These are phyloP conservation scores for Origma solitaria DNA, from an alignment of 2,113 vertebrate species.

Conservation along the genomic window DNA sequence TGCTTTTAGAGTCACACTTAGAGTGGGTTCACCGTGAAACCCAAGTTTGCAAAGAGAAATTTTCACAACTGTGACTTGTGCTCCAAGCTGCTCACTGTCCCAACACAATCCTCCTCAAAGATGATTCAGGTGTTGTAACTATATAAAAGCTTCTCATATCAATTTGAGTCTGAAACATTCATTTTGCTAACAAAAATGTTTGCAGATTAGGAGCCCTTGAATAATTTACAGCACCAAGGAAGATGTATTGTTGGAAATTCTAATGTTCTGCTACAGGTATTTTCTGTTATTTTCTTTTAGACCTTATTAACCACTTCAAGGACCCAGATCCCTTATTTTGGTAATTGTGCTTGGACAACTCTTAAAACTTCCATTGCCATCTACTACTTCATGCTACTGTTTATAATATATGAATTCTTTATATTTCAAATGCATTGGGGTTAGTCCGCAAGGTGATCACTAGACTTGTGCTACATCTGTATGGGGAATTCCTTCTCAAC, in stretches of 20 bases:
- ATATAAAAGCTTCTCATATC: neutral
- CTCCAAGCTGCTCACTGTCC: neutral
- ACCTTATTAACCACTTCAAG: neutral
- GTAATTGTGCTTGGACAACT: neutral
- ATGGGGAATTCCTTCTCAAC: neutral
- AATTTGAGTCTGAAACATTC: neutral
- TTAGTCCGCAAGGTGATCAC: fast-evolving
- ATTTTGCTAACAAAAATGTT: neutral
- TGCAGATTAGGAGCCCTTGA: neutral
- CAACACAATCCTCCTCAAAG: neutral
- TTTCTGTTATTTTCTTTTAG: neutral
- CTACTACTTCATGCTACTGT: neutral
- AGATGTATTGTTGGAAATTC: neutral
- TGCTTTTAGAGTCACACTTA: neutral
- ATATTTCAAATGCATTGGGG: fast-evolving
- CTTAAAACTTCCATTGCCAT: neutral
- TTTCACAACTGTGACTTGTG: neutral
- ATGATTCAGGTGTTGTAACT: neutral
- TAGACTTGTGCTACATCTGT: neutral
- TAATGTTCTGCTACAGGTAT: neutral
- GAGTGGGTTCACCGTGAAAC: neutral
- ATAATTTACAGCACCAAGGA: neutral
- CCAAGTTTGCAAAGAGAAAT: neutral
- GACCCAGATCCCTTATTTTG: neutral
- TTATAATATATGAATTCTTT: neutral